Evolutionary conservation across 2,113 vertebrate genomes (phyloP).

Genomic region (Ancistrus triradiatus): DNA sequence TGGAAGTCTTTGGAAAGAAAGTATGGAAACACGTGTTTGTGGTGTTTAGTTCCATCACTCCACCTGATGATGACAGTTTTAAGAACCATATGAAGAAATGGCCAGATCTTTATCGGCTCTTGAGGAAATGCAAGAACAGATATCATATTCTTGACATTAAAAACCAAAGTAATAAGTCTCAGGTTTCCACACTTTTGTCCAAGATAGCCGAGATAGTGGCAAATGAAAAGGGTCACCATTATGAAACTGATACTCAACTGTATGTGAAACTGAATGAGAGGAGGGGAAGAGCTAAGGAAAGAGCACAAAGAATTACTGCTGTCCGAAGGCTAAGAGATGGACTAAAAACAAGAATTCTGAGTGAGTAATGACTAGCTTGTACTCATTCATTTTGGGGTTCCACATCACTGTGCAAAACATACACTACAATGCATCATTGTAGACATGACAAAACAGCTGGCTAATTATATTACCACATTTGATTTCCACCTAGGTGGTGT

Average conservation of each 20-base stretch:
- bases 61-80: not conserved
- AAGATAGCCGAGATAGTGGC: constrained; percentile 19
- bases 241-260: not conserved
- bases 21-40: constrained; percentile 28
- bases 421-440: no score
- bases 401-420: not conserved
- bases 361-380: not conserved
- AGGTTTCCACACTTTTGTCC: constrained; percentile 22
- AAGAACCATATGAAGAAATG: not conserved
- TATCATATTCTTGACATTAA: constrained; percentile 18
- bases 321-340: not conserved
- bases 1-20: not conserved
- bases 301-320: not conserved
- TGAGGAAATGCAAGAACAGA: constrained; percentile 24
- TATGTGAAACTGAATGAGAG: not conserved
- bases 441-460: no score
- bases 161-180: not conserved
- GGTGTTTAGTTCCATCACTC: constrained; percentile 11
- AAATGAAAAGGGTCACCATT: not conserved
- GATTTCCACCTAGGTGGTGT: not conserved
- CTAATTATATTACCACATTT: no score
- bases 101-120: constrained; percentile 11
- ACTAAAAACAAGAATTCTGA: not conserved
- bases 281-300: not conserved
- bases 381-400: no score